Percentiles rank a stretch among this genome's conserved stretches.
These are phyloP conservation scores for Tor tambroides DNA, from an alignment of 2,113 vertebrate species.

Conservation along the genomic window DNA sequence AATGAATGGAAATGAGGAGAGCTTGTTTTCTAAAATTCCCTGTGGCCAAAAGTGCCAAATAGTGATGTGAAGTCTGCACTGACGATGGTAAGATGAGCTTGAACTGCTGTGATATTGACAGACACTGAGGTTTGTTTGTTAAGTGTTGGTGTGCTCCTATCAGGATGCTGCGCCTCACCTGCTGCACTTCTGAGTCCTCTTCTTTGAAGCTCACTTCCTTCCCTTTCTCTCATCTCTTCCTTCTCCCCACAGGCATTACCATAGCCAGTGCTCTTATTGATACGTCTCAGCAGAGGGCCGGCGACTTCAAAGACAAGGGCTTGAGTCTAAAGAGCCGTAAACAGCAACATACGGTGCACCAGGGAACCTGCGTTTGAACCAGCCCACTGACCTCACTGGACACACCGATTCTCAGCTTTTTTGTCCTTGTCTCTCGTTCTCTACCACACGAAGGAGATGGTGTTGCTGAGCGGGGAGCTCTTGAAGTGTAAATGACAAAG, in stretches of 20 bases:
- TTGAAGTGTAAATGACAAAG: constrained; percentile 44
- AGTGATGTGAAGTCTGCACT: neutral
- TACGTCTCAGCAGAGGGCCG: constrained; percentile 86
- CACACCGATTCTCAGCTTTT: neutral
- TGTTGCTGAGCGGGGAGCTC: neutral
- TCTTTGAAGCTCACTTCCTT: constrained; percentile 41
- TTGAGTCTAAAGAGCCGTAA: constrained; percentile 86
- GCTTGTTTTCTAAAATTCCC: neutral
- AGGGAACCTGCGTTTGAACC: constrained; percentile 91
- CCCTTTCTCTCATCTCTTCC: neutral
- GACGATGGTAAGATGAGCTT: neutral
- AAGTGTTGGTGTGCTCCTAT: neutral
- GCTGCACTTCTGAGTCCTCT: neutral
- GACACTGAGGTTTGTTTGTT: neutral
- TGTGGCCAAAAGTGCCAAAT: neutral
- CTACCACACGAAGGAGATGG: neutral
- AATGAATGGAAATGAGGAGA: neutral
- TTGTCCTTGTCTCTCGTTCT: neutral
- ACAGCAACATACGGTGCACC: constrained; percentile 84
- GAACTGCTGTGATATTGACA: neutral
- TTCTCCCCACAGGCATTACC: constrained; percentile 79
- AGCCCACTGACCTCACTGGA: constrained; percentile 1
- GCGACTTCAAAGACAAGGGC: constrained; percentile 86
- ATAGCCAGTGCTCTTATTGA: constrained; percentile 91
- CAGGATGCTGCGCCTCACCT: constrained; percentile 17